phyloP scores from a whole-genome alignment of 2,113 vertebrate species.

The Machaerirhynchus nigripectus region DNA sequence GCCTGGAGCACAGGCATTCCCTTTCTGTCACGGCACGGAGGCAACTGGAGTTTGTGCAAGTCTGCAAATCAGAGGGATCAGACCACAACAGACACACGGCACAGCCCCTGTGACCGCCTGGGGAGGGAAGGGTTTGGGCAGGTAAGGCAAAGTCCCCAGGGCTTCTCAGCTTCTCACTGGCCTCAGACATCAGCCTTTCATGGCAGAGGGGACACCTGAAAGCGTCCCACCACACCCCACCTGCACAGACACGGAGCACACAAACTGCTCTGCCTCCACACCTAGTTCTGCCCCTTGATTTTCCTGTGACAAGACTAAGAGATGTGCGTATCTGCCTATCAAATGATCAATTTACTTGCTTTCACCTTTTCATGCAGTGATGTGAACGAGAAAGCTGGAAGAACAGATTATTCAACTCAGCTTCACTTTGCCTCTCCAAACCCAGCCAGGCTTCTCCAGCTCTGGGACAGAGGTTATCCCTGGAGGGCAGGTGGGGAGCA shows the following conservation, averaged over 20 bases:
- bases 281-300: background rate
- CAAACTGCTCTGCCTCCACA: background rate
- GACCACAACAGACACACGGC: background rate
- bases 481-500: background rate
- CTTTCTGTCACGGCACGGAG: background rate
- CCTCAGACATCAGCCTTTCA: accelerated
- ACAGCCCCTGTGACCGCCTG: background rate
- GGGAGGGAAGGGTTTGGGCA: background rate
- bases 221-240: background rate
- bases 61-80: background rate
- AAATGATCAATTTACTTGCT: background rate
- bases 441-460: background rate
- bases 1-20: background rate
- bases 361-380: background rate
- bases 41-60: background rate
- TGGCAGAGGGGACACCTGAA: background rate
- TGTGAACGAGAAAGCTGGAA: accelerated
- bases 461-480: background rate
- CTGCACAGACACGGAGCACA: background rate
- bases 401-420: accelerated
- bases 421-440: background rate
- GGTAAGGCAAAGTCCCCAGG: background rate
- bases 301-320: no score
- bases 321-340: accelerated
- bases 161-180: background rate